Evolutionary conservation across 2,888 invertebrate species (phyloP), one percentile per base, ranked within the genome.

Genomic region (Gibbula magus): DNA sequence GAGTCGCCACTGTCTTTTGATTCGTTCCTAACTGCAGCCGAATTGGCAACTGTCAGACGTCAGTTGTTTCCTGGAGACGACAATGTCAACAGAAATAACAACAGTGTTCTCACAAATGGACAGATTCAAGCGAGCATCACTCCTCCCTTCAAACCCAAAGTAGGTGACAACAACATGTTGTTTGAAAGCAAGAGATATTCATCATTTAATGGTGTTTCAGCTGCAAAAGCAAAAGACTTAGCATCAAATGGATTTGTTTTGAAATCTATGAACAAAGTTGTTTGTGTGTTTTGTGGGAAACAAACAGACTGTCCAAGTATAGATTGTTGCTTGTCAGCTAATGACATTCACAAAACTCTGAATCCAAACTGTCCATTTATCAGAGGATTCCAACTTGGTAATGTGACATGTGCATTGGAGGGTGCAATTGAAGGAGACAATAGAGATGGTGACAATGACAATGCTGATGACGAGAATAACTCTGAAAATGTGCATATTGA

Each of bases 211-310:
- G 35, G 32, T 18, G 8, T 35, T 32, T 35, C 70, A n/a, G 29
- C n/a, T 39, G 20, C 35, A 20, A 32, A 39, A 39, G 32, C 32
- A 32, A 70, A 35, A 20, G 70, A 70, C 16, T n/a, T 70, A 2
- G 32, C 70, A 10, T 32, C 70, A 10, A 39, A n/a, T 39, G 70
- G 70, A 3, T 70, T 70, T 70, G 20, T 70, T 18, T 20, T 39
- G 32, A 32, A 35, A 20, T 32, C 70, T 35, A 18, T 18, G 0
- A 35, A 39, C 35, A 70, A 70, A 39, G 7, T 70, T 70, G 39
- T 20, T 10, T 70, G 70, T 70, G 70, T 70, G n/a, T 70, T 70
- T 35, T 70, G 70, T 70, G 70, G 70, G 13, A 32, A 70, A 32
- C 18, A 39, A 70, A 70, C 70, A 13, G 35, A 20, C 35, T 35